Evolutionary conservation across 2,113 vertebrate species (phyloP), one percentile per base, ranked within the genome.

Genomic region (Leptosomus discolor): DNA sequence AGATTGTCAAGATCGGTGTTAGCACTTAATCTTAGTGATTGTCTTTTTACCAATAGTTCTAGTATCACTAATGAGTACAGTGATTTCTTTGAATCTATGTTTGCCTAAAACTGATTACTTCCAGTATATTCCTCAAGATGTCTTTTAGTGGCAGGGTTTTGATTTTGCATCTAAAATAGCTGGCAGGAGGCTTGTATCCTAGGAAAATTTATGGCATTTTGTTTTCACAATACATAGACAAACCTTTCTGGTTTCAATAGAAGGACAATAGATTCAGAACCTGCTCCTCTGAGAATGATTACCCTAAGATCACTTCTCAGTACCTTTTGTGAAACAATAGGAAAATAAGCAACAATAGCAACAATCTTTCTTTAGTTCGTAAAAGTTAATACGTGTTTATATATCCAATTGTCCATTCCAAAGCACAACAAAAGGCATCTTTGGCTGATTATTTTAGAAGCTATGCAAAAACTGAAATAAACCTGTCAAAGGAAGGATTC

Each of bases 151-250:
- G 12, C 7, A 80, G 15, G 1, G 14, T 2, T 78, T 75, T 65
- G 8, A 0, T 56, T 91, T 94, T 73, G 11, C 34, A 61, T 64
- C 9, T 70, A 30, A 69, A 85, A 64, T n/a, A 58, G 45, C 30
- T 79, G n/a, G 23, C 11, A 82, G 11, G 6, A 82, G 11, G 12
- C 13, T 91, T 11, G 10, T 45, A 11, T 84, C 11, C 24, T 74
- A 70, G 46, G 32, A 92, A 75, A 45, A 1, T 5, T 29, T 58
- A 56, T 76, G 27, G 46, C 3, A 3, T 64, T 36, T 85, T 85
- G 57, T 57, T 81, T 32, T 5, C 1, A 14, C 46, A 41, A 1
- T 63, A 37, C 0, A 0, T 36, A 0, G 0, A 22, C 16, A 48
- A 85, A 58, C 2, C 0, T 78, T 70, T 78, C 29, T 54, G 15